A percentile compares a stretch with the other conserved stretches of the same genome.
These are phyloP conservation scores for Callitettix versicolor DNA, from an alignment of 1,140 invertebrate species.

Conservation along the genomic window DNA sequence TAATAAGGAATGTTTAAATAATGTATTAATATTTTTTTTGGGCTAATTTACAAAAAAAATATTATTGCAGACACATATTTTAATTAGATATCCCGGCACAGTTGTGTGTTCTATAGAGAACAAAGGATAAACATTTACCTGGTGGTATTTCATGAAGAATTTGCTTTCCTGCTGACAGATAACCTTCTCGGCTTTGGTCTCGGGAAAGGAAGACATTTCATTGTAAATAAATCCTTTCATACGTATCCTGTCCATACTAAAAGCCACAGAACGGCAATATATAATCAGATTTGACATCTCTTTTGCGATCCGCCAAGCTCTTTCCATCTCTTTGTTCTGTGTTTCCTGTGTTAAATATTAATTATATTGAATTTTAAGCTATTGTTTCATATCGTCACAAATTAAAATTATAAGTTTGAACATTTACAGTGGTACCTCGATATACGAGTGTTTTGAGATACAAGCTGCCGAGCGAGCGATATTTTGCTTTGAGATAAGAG, in stretches of 20 bases:
- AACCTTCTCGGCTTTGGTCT: slow-evolving; percentile 86
- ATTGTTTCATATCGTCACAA: too few relatives aligned
- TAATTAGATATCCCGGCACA: too few relatives aligned
- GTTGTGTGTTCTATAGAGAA: too few relatives aligned
- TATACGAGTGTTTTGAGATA: too few relatives aligned
- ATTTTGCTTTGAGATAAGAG: too few relatives aligned
- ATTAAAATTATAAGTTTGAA: too few relatives aligned
- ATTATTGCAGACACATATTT: too few relatives aligned
- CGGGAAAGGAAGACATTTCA: slow-evolving; percentile 95
- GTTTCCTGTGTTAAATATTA: slow-evolving; percentile 40
- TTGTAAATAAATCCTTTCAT: slow-evolving; percentile 57
- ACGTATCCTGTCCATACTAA: slow-evolving; percentile 54
- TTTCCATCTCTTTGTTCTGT: slow-evolving; percentile 78
- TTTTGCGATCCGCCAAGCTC: slow-evolving; percentile 79
- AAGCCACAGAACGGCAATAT: slow-evolving; percentile 85
- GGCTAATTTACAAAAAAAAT: too few relatives aligned
- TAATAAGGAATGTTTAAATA: too few relatives aligned
- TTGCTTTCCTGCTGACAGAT: slow-evolving; percentile 68
- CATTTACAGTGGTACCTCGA: too few relatives aligned
- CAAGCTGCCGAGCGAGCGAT: too few relatives aligned
- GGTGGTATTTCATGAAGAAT: slow-evolving; percentile 79
- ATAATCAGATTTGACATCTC: slow-evolving; percentile 94
- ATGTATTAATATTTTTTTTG: too few relatives aligned
- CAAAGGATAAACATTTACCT: slow-evolving; percentile 35
- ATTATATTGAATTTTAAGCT: background rate